Evolutionary conservation across 2,888 invertebrate genomes (phyloP), one percentile per base, ranked within the genome.

Genomic region (Pediacus dermestoides): DNA sequence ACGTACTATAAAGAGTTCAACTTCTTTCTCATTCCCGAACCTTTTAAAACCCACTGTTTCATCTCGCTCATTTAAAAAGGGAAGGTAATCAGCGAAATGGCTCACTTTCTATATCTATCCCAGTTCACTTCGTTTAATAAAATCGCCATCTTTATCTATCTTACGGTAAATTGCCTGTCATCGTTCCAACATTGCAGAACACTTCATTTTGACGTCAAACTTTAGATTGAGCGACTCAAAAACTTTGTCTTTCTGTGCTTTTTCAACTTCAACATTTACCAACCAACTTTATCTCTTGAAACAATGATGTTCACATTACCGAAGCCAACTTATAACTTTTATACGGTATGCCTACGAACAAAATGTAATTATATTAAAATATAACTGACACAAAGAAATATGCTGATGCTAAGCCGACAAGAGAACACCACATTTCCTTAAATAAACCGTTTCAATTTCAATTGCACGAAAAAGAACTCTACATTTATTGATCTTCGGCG

Each of bases 191-290:
- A 58, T 60, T 53, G 57, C 59, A 53, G 56, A 59, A 60, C 58
- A 60, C 58, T 60, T 57, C 60, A 60, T 61, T 60, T 53, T 53
- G 47, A 54, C 60, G 54, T 60, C 58, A 60, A 61, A 61, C 56
- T 61, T 61, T 57, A 57, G 58, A 60, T 58, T 57, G 56, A 58
- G 52, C 50, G 53, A 44, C 50, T 48, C 41, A 52, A 53, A 57
- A 57, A 52, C 50, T 55, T 57, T 51, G 52, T 50, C 50, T 18
- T n/a, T 48, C 44, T 42, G 46, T 48, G 51, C 55, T 55, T 55
- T 57, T 60, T 54, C 54, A 50, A 53, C 55, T 47, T 32, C 42
- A 42, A 34, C 46, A 42, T 53, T 51, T 53, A 52, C 50, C 53
- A 48, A 52, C 44, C 50, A 37, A 38, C 46, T 57, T 54, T 53